These are phyloP conservation scores for Xestobium rufovillosum DNA, from an alignment of 2,888 invertebrate species.

Conservation along the genomic window DNA sequence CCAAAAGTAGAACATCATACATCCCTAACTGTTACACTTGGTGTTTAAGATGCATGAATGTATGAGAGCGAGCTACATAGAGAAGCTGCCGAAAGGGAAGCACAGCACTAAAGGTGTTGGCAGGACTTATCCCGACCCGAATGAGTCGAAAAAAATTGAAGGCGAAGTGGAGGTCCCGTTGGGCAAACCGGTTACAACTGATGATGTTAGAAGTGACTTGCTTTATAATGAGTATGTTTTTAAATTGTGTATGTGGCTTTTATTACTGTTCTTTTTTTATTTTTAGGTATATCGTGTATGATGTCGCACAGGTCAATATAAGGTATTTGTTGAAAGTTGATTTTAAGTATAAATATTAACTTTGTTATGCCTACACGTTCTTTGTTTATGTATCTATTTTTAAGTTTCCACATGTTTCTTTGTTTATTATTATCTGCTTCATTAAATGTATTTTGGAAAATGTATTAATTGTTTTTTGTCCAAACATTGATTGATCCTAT, in stretches of 20 bases:
- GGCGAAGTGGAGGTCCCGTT: conserved; percentile 74
- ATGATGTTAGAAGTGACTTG: conserved; percentile 47
- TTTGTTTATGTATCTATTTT: background rate
- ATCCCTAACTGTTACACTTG: conserved; percentile 16
- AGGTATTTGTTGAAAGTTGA: conserved; percentile 82
- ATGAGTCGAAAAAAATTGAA: conserved; percentile 42
- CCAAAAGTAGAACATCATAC: too few species aligned
- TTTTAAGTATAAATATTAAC: conserved; percentile 68
- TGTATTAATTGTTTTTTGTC: too few species aligned
- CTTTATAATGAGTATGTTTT: conserved; percentile 89
- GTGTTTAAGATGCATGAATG: conserved; percentile 63
- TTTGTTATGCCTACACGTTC: conserved; percentile 1
- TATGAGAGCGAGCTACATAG: conserved; percentile 61
- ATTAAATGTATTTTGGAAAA: too few species aligned
- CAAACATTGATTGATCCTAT: too few species aligned
- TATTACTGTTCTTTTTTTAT: conserved; percentile 7
- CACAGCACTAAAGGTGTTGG: conserved; percentile 89
- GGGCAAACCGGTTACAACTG: conserved; percentile 53
- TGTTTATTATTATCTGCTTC: too few species aligned
- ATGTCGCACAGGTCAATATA: conserved; percentile 86
- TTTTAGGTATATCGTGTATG: conserved; percentile 82
- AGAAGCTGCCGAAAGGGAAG: conserved; percentile 70
- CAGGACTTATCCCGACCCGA: conserved; percentile 75
- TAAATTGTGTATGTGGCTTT: conserved; percentile 3
- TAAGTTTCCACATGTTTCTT: background rate